phyloP scores from a whole-genome alignment of 2,888 invertebrate genomes.

The Nemurella pictetii region DNA sequence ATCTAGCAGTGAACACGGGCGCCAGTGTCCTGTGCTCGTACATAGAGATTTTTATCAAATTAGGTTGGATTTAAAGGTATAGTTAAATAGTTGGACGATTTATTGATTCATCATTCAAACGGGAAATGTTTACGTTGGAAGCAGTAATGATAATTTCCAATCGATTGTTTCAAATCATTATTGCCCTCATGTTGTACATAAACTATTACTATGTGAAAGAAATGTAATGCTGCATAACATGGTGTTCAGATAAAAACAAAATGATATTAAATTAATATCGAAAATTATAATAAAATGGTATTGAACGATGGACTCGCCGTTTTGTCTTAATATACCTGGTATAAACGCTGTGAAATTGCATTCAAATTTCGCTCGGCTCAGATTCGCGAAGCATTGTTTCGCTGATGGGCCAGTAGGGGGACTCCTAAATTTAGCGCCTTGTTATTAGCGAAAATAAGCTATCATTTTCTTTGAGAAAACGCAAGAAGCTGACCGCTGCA shows the following conservation, averaged over 20 bases:
- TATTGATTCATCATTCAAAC: not conserved
- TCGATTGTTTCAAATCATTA: not conserved
- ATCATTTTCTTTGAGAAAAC: not conserved
- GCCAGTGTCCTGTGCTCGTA: not conserved
- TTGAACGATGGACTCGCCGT: not conserved
- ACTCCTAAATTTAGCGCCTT: not conserved
- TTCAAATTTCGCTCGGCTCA: not conserved
- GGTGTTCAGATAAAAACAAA: not conserved
- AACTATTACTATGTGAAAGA: not conserved
- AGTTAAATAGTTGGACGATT: not conserved
- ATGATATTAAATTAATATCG: conserved; percentile 42
- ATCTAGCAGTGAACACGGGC: not conserved
- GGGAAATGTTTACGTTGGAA: not conserved
- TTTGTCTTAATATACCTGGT: not conserved
- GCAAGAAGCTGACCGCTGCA: not conserved
- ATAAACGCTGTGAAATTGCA: not conserved
- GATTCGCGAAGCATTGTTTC: not conserved
- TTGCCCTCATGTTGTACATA: not conserved
- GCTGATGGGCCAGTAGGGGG: not conserved
- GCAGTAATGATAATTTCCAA: not conserved
- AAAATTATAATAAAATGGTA: conserved; percentile 40
- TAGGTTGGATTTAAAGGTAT: not conserved
- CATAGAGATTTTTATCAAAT: not conserved
- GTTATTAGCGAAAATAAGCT: not conserved
- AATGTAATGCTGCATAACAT: not conserved